Conservation (phyloP, 2,888 invertebrate genomes). For the Eulithis testata region DNA sequence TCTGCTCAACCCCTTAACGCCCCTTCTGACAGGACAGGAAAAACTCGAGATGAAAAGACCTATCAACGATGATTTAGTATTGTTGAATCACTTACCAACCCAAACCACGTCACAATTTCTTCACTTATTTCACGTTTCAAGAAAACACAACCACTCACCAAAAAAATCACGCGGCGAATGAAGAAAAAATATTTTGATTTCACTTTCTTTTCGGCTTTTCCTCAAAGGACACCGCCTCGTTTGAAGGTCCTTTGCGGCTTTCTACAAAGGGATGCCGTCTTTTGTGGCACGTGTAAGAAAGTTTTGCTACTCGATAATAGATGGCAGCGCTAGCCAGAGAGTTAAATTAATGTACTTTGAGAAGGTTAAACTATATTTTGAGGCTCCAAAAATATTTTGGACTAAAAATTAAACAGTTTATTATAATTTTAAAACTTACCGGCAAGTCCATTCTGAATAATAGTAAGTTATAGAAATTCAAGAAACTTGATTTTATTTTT, state of each 20-base stretch:
- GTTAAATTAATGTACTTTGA: neutral
- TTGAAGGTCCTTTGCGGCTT: conserved; percentile 14
- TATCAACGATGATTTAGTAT: too few species aligned
- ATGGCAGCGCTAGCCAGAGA: conserved; percentile 35
- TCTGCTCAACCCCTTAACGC: neutral
- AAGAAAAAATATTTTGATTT: conserved; percentile 17
- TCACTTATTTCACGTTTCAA: neutral
- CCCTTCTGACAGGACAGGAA: too few species aligned
- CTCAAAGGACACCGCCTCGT: conserved; percentile 34
- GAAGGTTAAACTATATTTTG: too few species aligned
- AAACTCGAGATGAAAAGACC: too few species aligned
- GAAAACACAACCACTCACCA: conserved; percentile 6
- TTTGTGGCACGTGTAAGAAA: conserved; percentile 30
- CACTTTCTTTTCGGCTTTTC: conserved; percentile 31
- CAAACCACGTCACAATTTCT: neutral
- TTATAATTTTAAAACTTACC: too few species aligned
- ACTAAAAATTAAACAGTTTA: too few species aligned
- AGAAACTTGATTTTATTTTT: too few species aligned
- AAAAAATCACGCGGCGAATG: conserved; percentile 29
- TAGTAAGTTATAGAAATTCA: too few species aligned
- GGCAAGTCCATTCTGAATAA: too few species aligned
- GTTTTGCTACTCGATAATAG: conserved; percentile 42
- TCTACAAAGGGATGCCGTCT: conserved; percentile 36
- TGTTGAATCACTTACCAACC: neutral
- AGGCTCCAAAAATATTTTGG: too few species aligned